Conservation (phyloP, 2,113 vertebrate genomes). For the Myotis davidii region DNA sequence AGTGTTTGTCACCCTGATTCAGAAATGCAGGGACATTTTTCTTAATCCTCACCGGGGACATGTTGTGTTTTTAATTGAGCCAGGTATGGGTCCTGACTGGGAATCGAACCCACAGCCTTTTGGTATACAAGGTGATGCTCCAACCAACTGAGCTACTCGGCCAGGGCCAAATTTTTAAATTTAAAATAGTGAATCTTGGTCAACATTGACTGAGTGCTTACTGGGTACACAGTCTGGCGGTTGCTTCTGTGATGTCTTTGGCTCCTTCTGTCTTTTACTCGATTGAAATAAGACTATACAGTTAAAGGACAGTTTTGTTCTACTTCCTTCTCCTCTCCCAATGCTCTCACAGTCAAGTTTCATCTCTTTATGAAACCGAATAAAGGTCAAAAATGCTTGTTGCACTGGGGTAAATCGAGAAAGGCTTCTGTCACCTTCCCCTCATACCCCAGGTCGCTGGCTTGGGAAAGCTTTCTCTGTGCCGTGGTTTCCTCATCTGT, state of each 20-base stretch:
- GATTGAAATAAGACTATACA: not conserved
- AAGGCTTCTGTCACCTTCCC: not conserved
- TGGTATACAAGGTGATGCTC: too few species aligned
- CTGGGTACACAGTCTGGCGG: not conserved
- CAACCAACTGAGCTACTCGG: too few species aligned
- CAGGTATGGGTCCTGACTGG: too few species aligned
- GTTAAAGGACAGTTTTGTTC: not conserved
- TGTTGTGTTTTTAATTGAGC: not conserved
- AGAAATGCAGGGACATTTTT: not conserved
- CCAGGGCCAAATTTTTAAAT: not conserved
- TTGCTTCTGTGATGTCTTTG: not conserved
- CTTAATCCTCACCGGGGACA: too few species aligned
- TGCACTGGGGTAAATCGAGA: not conserved
- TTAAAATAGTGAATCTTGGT: not conserved
- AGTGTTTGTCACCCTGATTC: not conserved
- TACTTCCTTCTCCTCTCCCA: not conserved
- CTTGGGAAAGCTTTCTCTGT: not conserved
- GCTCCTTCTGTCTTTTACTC: not conserved
- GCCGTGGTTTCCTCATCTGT: constrained; percentile 78
- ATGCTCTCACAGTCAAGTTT: rapidly evolving
- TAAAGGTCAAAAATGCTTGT: not conserved
- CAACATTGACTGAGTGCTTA: not conserved
- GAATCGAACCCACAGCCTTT: too few species aligned
- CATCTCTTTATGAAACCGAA: not conserved
- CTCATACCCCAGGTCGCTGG: not conserved